phyloP scores from a whole-genome alignment of 1,140 invertebrate species.

The Bombus breviceps region DNA sequence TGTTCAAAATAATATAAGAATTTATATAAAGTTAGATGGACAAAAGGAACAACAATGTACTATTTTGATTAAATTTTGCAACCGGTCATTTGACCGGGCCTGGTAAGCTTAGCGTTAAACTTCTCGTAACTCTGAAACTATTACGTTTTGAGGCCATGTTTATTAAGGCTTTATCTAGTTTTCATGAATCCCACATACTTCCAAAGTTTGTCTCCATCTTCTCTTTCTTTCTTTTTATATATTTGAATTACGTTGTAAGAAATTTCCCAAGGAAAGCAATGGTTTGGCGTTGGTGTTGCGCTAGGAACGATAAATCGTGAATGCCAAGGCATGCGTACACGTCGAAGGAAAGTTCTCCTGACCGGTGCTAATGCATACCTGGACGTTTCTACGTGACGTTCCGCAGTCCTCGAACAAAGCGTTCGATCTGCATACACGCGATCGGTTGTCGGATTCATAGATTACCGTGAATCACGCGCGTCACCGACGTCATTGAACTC shows the following conservation, averaged over 20 bases:
- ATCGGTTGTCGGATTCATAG: conserved; percentile 47
- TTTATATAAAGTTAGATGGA: no score
- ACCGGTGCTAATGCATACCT: conserved; percentile 33
- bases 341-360: conserved; percentile 38
- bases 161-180: no score
- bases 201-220: no score
- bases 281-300: not conserved
- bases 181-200: no score
- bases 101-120: no score
- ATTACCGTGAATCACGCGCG: conserved; percentile 56
- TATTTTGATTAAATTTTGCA: no score
- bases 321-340: conserved; percentile 30
- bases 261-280: conserved; percentile 21
- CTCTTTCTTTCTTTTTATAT: not conserved
- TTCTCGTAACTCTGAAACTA: no score
- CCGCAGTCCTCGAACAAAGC: conserved; percentile 53
- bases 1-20: no score
- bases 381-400: conserved; percentile 55
- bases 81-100: no score
- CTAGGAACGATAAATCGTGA: conserved; percentile 22
- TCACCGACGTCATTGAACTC: conserved; percentile 12
- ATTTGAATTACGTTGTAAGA: not conserved
- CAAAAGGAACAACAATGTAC: no score
- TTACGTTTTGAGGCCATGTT: no score
- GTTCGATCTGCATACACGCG: conserved; percentile 49